phyloP scores from a whole-genome alignment of 2,113 vertebrate species.

The Trochalopteron elliotii region DNA sequence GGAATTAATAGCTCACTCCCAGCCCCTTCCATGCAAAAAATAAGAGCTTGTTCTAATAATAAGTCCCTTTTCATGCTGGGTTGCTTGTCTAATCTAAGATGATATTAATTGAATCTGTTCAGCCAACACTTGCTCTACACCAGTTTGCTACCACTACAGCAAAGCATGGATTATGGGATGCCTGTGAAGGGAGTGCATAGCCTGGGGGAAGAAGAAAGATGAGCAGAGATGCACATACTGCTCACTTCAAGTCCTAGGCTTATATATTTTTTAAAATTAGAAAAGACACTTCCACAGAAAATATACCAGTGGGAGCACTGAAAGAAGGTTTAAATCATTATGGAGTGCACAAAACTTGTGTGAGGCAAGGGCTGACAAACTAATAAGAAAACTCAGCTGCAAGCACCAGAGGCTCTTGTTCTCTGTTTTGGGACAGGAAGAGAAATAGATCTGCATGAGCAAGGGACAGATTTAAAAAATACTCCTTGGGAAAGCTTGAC shows the following conservation, averaged over 20 bases:
- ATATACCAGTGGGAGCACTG: neutral
- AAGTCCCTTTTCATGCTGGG: neutral
- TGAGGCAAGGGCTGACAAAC: neutral
- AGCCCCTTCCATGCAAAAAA: neutral
- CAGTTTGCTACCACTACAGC: neutral
- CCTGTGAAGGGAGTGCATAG: neutral
- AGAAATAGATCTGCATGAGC: neutral
- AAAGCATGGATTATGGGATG: neutral
- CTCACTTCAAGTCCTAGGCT: neutral
- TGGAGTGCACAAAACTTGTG: neutral
- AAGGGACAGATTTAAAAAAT: neutral
- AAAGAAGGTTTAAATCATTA: neutral
- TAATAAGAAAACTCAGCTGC: slow-evolving; percentile 5
- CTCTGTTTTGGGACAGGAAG: neutral
- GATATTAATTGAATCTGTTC: neutral
- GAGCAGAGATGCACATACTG: neutral
- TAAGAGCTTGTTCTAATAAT: neutral
- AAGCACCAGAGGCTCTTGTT: neutral
- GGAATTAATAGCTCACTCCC: neutral
- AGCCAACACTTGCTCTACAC: neutral
- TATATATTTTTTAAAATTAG: neutral
- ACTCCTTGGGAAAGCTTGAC: neutral
- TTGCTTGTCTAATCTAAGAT: neutral
- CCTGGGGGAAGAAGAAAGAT: neutral
- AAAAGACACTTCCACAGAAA: neutral